phyloP scores from a whole-genome alignment of 2,888 invertebrate species.

The Plutella xylostella region DNA sequence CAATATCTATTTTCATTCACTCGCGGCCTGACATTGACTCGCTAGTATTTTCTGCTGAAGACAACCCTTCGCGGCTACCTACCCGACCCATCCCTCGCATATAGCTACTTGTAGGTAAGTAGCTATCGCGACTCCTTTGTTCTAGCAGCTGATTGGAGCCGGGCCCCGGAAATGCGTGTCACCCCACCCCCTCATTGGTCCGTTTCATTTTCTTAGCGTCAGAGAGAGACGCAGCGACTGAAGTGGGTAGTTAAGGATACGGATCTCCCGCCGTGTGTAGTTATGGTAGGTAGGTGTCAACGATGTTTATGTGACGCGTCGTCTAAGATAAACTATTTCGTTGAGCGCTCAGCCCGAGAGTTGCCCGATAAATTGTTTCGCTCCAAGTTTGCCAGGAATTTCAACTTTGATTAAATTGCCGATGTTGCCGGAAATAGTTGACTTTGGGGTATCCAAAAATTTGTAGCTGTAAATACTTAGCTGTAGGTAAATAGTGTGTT shows the following conservation, averaged over 20 bases:
- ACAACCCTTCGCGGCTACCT: not conserved
- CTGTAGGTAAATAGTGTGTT: no score
- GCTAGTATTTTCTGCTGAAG: no score
- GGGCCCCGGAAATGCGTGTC: constrained; percentile 70
- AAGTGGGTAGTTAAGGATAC: constrained; percentile 61
- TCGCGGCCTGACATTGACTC: no score
- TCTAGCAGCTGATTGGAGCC: constrained; percentile 72
- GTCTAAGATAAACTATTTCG: constrained; percentile 57
- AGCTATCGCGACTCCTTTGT: constrained; percentile 68
- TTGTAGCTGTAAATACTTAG: no score
- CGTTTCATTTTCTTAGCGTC: constrained; percentile 68
- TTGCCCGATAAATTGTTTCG: constrained; percentile 47
- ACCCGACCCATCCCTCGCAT: constrained; percentile 32
- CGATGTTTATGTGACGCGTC: constrained; percentile 44
- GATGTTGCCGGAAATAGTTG: constrained; percentile 6
- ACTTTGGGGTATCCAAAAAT: no score
- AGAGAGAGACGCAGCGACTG: constrained; percentile 63
- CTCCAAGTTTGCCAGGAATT: constrained; percentile 28
- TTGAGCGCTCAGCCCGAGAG: constrained; percentile 36
- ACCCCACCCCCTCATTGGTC: constrained; percentile 71
- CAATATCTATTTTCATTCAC: no score
- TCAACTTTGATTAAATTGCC: constrained; percentile 37
- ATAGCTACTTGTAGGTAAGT: constrained; percentile 65
- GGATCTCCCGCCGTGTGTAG: constrained; percentile 46
- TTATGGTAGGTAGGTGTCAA: constrained; percentile 55